Base-by-base conservation (phyloP, 1,140 invertebrate genomes). In the Bombyx mandarina region DNA sequence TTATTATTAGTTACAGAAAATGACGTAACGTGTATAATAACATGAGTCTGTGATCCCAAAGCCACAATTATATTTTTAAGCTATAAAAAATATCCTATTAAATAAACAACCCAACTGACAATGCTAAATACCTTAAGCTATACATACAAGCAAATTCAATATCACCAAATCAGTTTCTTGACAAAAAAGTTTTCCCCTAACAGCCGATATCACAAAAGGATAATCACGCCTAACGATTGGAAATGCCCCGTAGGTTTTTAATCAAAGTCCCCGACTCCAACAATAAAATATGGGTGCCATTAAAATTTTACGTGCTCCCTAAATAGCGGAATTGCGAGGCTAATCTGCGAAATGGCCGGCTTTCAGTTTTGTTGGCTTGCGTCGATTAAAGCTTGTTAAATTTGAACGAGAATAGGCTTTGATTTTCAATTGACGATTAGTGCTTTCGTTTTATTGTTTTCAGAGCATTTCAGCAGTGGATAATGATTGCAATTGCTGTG, bases 251-350 rank as follows among this genome's bases (percentile, higher is more conserved):
- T 56, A 62, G 58, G 55, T 62, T 66, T 60, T 58, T 63, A 62
- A 63, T 60, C 61, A 60, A 60, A 53, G 56, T 50, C 22, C 43
- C 42, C 44, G 52, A 43, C 44, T 44, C 35, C 45, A 43, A 58
- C 59, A 67, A 59, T 67, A 63, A 67, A 67, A 67, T 67, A 67
- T 67, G 59, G 60, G 58, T 9, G 22, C 54, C 57, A 67, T 63
- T 63, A 63, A 63, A 67, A 60, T 67, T 67, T 67, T 63, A 67
- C 59, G 65, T 67, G 61, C 65, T 50, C 57, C 52, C 43, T 61
- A 61, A 61, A 57, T 44, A 9, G 35, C 42, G 10, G 48, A 54
- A 55, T 62, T 55, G 56, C 53, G 44, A 43, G 52, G 51, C 46
- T 56, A 62, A 62, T 62, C 56, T 54, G 53, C 55, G 51, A 44